Evolutionary conservation across 2,797 vertebrate species (phyloP).

Genomic region (Fringilla coelebs): DNA sequence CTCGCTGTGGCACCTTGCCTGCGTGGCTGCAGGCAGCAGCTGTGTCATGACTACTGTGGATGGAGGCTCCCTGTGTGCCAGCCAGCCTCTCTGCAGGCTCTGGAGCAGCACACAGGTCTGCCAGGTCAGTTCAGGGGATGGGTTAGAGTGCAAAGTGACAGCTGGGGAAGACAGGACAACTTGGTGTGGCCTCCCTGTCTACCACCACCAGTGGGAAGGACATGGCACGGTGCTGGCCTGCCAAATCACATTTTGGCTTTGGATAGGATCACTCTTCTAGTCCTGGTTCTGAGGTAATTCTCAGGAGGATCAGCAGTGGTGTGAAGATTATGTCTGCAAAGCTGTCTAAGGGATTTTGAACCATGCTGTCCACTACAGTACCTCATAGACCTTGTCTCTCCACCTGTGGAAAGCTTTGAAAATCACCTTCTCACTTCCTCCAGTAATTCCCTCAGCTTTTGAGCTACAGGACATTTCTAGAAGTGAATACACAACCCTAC

Average conservation of each 20-base stretch:
- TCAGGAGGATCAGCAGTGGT: not conserved
- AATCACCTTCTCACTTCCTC: not conserved
- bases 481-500: not conserved
- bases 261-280: not conserved
- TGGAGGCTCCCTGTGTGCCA: accelerated
- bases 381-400: not conserved
- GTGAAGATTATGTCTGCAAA: not conserved
- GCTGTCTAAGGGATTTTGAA: not conserved
- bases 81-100: not conserved
- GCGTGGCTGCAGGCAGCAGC: not conserved
- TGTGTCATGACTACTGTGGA: accelerated
- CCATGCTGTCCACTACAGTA: not conserved
- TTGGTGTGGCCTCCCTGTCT: not conserved
- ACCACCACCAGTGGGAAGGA: accelerated
- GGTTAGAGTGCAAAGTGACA: not conserved
- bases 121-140: accelerated
- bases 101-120: not conserved
- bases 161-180: not conserved
- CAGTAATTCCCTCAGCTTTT: not conserved
- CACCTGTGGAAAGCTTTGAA: not conserved
- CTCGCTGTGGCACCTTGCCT: not conserved
- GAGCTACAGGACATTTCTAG: not conserved
- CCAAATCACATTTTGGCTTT: not conserved
- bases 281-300: not conserved
- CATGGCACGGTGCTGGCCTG: not conserved